A percentile compares a stretch with the other conserved stretches of the same genome.
These are phyloP conservation scores for Crotophaga sulcirostris DNA, from an alignment of 2,113 vertebrate species.

Conservation along the genomic window DNA sequence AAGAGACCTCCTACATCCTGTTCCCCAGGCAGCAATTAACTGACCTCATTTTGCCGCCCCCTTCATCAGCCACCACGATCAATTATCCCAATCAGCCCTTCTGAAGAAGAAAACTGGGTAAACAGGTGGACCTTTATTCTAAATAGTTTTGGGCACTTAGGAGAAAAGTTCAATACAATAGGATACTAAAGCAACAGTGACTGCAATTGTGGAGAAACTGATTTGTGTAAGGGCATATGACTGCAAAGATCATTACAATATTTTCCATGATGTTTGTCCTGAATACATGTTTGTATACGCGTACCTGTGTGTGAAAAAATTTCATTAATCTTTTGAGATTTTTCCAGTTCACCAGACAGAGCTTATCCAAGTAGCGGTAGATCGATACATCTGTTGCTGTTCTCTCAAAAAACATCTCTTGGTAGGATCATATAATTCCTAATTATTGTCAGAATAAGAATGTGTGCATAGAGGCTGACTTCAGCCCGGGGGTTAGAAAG, in stretches of 20 bases:
- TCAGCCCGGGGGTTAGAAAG: not conserved
- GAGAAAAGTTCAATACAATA: not conserved
- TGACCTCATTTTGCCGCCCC: constrained; percentile 61
- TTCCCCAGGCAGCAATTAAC: constrained; percentile 59
- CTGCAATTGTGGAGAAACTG: not conserved
- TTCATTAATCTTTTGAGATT: not conserved
- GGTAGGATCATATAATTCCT: not conserved
- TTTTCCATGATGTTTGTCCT: not conserved
- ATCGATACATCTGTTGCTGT: not conserved
- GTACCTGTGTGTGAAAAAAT: not conserved
- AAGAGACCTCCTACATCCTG: constrained; percentile 55
- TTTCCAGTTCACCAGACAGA: not conserved
- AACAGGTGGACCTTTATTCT: constrained; percentile 49
- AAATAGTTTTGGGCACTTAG: not conserved
- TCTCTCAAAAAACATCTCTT: not conserved
- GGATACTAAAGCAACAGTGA: not conserved
- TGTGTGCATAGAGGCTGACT: not conserved
- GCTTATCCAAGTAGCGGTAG: not conserved
- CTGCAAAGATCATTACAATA: not conserved
- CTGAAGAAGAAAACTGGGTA: constrained; percentile 19
- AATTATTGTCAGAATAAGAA: not conserved
- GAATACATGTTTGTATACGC: not conserved
- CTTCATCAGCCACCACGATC: constrained; percentile 41
- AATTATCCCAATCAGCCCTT: constrained; percentile 56
- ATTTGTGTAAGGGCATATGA: not conserved